These are phyloP conservation scores for Neoascia interrupta DNA, from an alignment of 2,888 invertebrate genomes.

Conservation along the genomic window DNA sequence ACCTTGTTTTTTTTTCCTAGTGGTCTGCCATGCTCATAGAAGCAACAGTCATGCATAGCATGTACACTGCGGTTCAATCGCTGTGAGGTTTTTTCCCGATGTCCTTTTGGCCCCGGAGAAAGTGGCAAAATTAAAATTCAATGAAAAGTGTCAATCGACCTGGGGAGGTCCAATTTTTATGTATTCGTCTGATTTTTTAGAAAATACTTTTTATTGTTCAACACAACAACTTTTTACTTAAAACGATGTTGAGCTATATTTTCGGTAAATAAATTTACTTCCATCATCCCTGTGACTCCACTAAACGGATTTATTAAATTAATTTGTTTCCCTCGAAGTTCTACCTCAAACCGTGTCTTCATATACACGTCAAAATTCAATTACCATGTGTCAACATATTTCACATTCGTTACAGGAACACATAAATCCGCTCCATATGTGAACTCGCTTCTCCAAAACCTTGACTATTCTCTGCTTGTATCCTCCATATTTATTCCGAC, in stretches of 20 bases:
- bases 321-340: too few relatives aligned
- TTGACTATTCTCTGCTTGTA: background rate
- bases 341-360: too few relatives aligned
- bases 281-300: too few relatives aligned
- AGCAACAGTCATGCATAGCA: constrained; percentile 49
- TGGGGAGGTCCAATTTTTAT: too few relatives aligned
- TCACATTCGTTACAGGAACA: constrained; percentile 48
- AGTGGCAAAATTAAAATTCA: constrained; percentile 77
- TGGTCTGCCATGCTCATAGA: constrained; percentile 16
- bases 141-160: constrained; percentile 76
- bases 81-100: constrained; percentile 6
- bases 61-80: constrained; percentile 24
- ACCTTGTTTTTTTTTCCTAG: constrained; percentile 1
- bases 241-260: too few relatives aligned
- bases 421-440: constrained; percentile 36
- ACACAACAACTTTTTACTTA: too few relatives aligned
- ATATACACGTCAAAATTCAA: constrained; percentile 59
- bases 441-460: background rate
- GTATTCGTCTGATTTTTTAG: too few relatives aligned
- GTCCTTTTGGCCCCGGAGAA: constrained; percentile 9
- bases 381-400: constrained; percentile 60
- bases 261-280: too few relatives aligned
- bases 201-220: too few relatives aligned
- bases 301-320: too few relatives aligned
- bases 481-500: constrained; percentile 26